A percentile compares a stretch with the other conserved stretches of the same genome.
These are phyloP conservation scores for Periophthalmus modestus DNA, from an alignment of 2,113 vertebrate species.

Conservation along the genomic window DNA sequence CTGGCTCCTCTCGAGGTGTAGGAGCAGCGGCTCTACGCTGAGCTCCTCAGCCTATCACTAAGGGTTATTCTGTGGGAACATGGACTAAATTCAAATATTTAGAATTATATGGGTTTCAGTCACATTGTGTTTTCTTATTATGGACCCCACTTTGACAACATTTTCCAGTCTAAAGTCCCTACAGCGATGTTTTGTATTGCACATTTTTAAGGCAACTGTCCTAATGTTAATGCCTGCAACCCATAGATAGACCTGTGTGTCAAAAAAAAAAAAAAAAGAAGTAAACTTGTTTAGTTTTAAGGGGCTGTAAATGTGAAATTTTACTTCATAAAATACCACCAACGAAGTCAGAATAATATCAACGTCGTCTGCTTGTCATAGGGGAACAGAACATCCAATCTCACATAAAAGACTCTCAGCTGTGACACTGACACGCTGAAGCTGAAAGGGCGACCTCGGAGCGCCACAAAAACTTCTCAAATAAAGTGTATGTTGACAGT, in stretches of 20 bases:
- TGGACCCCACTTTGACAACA: neutral
- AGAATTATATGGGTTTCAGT: neutral
- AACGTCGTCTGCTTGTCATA: constrained; percentile 36
- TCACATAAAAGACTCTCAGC: constrained; percentile 15
- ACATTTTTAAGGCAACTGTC: too few species aligned
- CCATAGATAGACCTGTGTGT: too few species aligned
- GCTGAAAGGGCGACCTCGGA: constrained; percentile 28
- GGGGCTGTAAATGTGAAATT: neutral
- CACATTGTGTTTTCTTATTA: neutral
- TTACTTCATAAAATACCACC: constrained; percentile 28
- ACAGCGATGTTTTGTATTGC: too few species aligned
- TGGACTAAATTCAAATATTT: too few species aligned
- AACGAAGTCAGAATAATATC: constrained; percentile 29
- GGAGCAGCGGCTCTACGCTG: too few species aligned
- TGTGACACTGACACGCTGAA: constrained; percentile 19
- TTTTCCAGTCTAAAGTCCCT: too few species aligned
- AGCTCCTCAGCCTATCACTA: too few species aligned
- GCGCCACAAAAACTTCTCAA: constrained; percentile 2
- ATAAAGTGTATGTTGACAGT: constrained; percentile 31
- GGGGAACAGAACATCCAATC: constrained; percentile 9
- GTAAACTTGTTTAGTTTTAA: neutral
- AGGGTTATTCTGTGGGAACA: too few species aligned
- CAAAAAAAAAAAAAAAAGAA: too few species aligned
- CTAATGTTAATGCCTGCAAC: too few species aligned
- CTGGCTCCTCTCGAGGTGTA: too few species aligned